Evolutionary conservation across 1,140 invertebrate species (phyloP), one percentile per base, ranked within the genome.

Genomic region (Bombus difficillimus): DNA sequence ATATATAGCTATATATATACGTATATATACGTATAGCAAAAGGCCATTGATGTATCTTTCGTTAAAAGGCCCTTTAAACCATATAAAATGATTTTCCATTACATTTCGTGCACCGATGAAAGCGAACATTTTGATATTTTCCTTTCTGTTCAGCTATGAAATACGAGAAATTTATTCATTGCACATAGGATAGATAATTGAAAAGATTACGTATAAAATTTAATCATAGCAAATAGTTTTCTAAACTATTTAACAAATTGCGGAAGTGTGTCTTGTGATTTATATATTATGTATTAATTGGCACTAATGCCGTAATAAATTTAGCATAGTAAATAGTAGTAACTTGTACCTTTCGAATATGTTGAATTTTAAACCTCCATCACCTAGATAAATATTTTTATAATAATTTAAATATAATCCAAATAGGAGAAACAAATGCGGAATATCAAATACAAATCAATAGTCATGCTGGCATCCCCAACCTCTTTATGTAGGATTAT

Each of bases 21-120:
- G 13, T 43, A 47, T 43, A 47, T 47, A 18, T 47, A 47, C 5
- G 47, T 53, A 71, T 71, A 12, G 34, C 8, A 43, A n/a, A 34
- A 39, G 43, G 34, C 25, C 25, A 53, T n/a, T 59, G 68, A 81
- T 81, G 68, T 81, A 59, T 81, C 79, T 72, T 81, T 62, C 47
- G 57, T 41, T 32, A 41, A 43, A 69, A 13, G 43, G 8, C 25
- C n/a, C n/a, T 39, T n/a, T 59, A 34, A 41, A 22, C 37, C 47
- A 13, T 25, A 22, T 37, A 3, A 73, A 72, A 59, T 57, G 68
- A 41, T 59, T 81, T 81, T 81, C 53, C 34, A 41, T 22, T 59
- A 53, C 10, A 81, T 81, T 69, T 73, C 39, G 10, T n/a, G 22
- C n/a, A 32, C 5, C n/a, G 8, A 59, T 4, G 18, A 39, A 41